Percentiles rank a stretch among this genome's conserved stretches.
These are phyloP conservation scores for Cryptomyrus ogoouensis DNA, from an alignment of 2,113 vertebrate species.

Conservation along the genomic window DNA sequence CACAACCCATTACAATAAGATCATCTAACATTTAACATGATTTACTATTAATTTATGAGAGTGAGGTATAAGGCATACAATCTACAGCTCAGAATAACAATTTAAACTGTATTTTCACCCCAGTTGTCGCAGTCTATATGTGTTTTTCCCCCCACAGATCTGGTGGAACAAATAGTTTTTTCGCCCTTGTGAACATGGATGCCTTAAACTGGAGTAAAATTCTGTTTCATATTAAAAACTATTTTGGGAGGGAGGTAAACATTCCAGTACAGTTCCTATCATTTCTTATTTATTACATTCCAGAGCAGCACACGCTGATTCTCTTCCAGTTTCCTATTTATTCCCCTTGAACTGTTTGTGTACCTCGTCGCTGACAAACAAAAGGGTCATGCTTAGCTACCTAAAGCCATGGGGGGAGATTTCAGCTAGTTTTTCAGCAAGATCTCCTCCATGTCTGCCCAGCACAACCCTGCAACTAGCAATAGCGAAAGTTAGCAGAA, in stretches of 20 bases:
- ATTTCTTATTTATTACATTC: neutral
- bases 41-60: neutral
- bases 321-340: neutral
- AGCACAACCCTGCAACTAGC: neutral
- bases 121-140: neutral
- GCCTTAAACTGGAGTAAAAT: neutral
- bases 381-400: neutral
- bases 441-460: neutral
- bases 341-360: neutral
- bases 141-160: neutral
- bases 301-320: neutral
- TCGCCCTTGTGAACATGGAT: neutral
- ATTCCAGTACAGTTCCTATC: neutral
- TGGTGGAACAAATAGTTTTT: neutral
- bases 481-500: neutral
- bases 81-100: neutral
- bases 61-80: neutral
- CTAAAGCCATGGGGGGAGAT: neutral
- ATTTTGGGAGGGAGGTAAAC: neutral
- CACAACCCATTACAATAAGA: neutral
- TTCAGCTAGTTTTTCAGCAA: neutral
- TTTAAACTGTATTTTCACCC: neutral
- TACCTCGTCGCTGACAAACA: neutral
- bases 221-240: slow-evolving; percentile 8
- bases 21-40: neutral